Evolutionary conservation across 2,888 invertebrate genomes (phyloP), one percentile per base, ranked within the genome.

Genomic region (Caenorhabditis afra): DNA sequence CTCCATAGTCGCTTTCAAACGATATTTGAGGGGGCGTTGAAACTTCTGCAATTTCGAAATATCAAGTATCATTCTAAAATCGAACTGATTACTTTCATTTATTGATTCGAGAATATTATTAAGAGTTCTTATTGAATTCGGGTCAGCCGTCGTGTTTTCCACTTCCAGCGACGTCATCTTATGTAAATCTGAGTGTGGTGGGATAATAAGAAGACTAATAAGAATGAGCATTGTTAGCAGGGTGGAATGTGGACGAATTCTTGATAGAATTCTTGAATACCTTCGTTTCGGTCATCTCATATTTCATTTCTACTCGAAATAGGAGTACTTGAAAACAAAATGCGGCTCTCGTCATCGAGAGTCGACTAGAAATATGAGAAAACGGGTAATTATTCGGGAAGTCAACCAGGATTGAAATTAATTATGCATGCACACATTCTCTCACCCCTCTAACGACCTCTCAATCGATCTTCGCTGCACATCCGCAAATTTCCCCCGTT

Each of bases 91-190:
- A 76, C 80, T 75, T 23, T 75, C 66, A 71, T 75, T 80, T 3
- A 80, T 80, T 12, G 80, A 75, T n/a, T 50, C 61, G 39, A 80
- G 20, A 57, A 80, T 80, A 22, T 80, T 62, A 52, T 80, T 76
- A 11, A 80, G 23, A 20, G 80, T 80, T 53, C 58, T 44, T 14
- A 79, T 73, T 16, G 75, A 74, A 59, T 73, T 73, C 16, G 64
- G 64, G 22, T 73, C 73, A 16, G 64, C 58, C 3, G 73, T 73
- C 7, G 73, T 62, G 44, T 65, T 73, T 29, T 73, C 73, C 41
- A 73, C 23, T 14, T 71, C 71, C 12, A 23, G 37, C 0, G 47
- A 41, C 16, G 61, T 37, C 62, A 71, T 62, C 35, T 62, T 71
- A 37, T 57, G 71, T 18, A 41, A 71, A 49, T 71, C 62, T 53